Percentiles rank a stretch among this genome's conserved stretches.
These are phyloP conservation scores for Desmodus rotundus DNA, from an alignment of 2,113 vertebrate species.

Conservation along the genomic window DNA sequence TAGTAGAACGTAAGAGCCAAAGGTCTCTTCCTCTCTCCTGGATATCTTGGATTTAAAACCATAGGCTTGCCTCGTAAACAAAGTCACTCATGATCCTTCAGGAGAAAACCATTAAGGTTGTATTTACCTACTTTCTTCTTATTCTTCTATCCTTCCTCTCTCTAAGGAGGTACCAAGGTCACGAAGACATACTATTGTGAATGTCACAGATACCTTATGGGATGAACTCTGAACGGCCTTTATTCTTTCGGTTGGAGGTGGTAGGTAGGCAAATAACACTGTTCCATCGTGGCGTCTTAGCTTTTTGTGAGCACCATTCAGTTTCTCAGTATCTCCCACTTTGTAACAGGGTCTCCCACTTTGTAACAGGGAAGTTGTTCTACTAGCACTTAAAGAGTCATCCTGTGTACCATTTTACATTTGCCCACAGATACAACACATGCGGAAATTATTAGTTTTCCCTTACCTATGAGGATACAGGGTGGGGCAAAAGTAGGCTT, in stretches of 20 bases:
- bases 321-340: neutral
- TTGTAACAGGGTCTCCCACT: neutral
- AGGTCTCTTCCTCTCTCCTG: neutral
- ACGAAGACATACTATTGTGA: neutral
- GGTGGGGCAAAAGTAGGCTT: neutral
- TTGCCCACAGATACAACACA: neutral
- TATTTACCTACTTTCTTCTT: neutral
- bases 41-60: neutral
- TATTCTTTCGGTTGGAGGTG: neutral
- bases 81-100: neutral
- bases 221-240: neutral
- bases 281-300: neutral
- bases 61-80: neutral
- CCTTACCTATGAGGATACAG: neutral
- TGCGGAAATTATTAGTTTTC: neutral
- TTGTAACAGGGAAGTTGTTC: neutral
- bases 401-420: neutral
- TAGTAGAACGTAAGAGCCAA: neutral
- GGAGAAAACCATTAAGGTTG: neutral
- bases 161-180: neutral
- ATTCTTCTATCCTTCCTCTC: neutral
- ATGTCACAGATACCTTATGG: neutral
- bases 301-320: neutral
- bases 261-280: neutral
- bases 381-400: neutral